Conservation (phyloP, 1,140 invertebrate genomes). For the Diploscapter pachys region DNA sequence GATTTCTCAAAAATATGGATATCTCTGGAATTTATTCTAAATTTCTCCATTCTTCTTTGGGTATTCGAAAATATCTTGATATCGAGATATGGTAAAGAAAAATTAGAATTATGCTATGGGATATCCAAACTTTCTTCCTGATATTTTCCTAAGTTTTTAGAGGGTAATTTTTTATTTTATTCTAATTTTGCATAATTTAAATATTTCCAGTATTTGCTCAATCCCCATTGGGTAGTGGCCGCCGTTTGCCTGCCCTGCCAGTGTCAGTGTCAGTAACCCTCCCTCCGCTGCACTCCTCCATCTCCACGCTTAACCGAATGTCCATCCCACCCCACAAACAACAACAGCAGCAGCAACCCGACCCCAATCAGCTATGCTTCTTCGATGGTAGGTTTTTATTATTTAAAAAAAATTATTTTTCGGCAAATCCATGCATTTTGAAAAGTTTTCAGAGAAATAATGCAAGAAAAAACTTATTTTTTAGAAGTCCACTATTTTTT, state of each 20-base stretch:
- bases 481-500: not conserved
- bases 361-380: conserved; percentile 27
- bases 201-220: no score
- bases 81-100: no score
- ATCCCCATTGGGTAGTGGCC: not conserved
- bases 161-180: no score
- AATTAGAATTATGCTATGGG: no score
- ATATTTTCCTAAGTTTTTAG: no score
- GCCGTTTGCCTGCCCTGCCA: conserved; percentile 31
- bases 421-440: not conserved
- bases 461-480: not conserved
- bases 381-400: conserved; percentile 13
- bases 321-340: conserved; percentile 17
- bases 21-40: no score
- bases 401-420: not conserved
- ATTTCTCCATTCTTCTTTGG: no score
- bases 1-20: no score
- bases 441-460: not conserved
- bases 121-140: no score
- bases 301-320: conserved; percentile 16
- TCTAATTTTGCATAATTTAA: no score
- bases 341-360: not conserved
- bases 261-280: no score
- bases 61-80: no score
- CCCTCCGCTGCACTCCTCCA: conserved; percentile 13